Conservation (phyloP, 1,140 invertebrate species). For the Drusus annulatus region DNA sequence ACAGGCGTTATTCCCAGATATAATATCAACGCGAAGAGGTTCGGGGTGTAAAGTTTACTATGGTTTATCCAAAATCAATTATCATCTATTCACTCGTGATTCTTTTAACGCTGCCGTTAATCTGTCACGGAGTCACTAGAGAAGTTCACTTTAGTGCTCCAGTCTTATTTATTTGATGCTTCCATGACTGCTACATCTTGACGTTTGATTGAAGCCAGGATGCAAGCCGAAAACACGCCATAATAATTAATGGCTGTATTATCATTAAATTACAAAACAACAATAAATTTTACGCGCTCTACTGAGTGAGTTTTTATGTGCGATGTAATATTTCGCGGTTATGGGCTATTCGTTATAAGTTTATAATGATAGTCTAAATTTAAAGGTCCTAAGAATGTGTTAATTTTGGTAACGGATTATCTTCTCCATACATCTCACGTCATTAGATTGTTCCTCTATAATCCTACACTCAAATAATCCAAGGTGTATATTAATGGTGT, state of each 20-base stretch:
- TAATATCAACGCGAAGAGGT: conserved; percentile 15
- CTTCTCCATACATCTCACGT: too few species aligned
- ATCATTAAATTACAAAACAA: conserved; percentile 14
- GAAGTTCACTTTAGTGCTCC: neutral
- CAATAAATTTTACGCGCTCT: too few species aligned
- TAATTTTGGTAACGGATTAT: too few species aligned
- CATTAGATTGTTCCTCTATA: too few species aligned
- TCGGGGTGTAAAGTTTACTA: conserved; percentile 11
- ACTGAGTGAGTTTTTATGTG: too few species aligned
- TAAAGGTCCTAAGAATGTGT: too few species aligned
- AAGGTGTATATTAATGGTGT: too few species aligned
- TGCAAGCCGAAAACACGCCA: neutral
- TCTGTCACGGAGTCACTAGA: conserved; percentile 40
- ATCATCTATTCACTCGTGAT: conserved; percentile 50
- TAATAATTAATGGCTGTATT: conserved; percentile 4
- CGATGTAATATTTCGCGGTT: too few species aligned
- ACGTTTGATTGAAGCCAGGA: conserved; percentile 36
- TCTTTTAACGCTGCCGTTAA: conserved; percentile 50
- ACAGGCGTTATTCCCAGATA: conserved; percentile 39
- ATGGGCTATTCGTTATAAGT: too few species aligned
- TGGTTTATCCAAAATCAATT: conserved; percentile 44
- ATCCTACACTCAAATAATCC: too few species aligned
- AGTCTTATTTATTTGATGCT: conserved; percentile 26
- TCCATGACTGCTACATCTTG: conserved; percentile 14
- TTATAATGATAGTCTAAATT: too few species aligned